Evolutionary conservation across 64 coral and sea anemone genomes (phyloP), one percentile per base, ranked within the genome.

Genomic region (Acropora tenuis): DNA sequence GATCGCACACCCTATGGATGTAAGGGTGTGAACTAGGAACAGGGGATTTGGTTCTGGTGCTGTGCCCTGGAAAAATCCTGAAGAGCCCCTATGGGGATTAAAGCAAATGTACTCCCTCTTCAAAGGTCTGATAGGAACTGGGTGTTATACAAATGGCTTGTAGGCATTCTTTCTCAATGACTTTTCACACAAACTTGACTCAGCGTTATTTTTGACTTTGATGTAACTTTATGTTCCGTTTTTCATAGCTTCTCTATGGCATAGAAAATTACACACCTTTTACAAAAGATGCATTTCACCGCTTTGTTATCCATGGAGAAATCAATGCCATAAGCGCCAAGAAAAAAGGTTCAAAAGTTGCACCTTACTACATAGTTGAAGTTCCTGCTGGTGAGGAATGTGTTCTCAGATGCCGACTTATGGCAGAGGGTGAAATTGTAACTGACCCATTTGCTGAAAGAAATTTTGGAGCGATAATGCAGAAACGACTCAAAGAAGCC

Each of bases 221-320:
- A 63, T 63, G 10, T 63, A 2, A 63, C 60, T 13, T 78, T 78
- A 3, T 5, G 16, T 8, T 48, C 44, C 44, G 43, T 7, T 8
- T 85, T 71, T 85, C 18, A 0, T 19, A 98, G 96, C 78, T 44
- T 60, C 91, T 98, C 13, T 96, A 68, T 84, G 83, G 83, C 43
- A 63, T 49, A 50, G 88, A 89, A 17, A 53, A 84, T 0, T 96
- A 99, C 75, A 99, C 97, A 4, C 80, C 89, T 17, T 96, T 96
- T 89, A 99, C 97, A n/a, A 99, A 99, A 77, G 97, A 99, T 72
- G 97, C 94, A 4, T 99, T 99, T 76, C 97, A 99, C 88, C 88
- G 97, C 5, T 96, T 96, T 49, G 44, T 99, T 45, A 94, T 99
- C 43, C 72, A 96, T 30, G 92, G 89, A 11, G 83, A 99, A 91